Conservation (phyloP, 2,113 vertebrate genomes). For the Mesoclemmys tuberculata region DNA sequence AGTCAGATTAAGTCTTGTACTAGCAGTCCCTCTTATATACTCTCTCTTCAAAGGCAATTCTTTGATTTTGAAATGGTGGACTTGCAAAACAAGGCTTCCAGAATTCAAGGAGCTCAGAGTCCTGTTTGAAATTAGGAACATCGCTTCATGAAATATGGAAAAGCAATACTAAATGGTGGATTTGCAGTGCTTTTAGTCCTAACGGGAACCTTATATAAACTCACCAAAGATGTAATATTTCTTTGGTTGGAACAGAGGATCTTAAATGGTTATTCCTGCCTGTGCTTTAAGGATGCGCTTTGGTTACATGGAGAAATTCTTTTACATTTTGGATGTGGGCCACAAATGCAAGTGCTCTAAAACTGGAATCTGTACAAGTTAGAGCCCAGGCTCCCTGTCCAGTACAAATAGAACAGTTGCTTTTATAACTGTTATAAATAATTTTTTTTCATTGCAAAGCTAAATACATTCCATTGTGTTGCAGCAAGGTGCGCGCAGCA, state of each 20-base stretch:
- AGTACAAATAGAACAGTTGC: constrained; percentile 22
- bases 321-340: constrained; percentile 47
- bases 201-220: neutral
- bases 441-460: neutral
- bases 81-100: constrained; percentile 2
- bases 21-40: neutral
- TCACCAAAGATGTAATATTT: neutral
- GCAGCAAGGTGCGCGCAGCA: neutral
- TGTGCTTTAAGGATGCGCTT: constrained; percentile 68
- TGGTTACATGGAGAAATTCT: constrained; percentile 63
- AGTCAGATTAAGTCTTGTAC: neutral
- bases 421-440: neutral
- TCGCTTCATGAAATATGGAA: accelerated
- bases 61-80: constrained; percentile 37
- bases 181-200: neutral
- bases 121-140: constrained; percentile 33
- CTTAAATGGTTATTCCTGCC: constrained; percentile 67
- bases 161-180: accelerated
- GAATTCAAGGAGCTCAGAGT: accelerated
- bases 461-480: neutral
- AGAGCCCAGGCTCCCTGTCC: constrained; percentile 3
- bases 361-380: constrained; percentile 33
- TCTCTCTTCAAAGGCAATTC: neutral
- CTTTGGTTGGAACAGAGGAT: constrained; percentile 22
- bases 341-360: constrained; percentile 57